These are phyloP conservation scores for Mus spicilegus DNA, from an alignment of 2,113 vertebrate species.

Conservation along the genomic window DNA sequence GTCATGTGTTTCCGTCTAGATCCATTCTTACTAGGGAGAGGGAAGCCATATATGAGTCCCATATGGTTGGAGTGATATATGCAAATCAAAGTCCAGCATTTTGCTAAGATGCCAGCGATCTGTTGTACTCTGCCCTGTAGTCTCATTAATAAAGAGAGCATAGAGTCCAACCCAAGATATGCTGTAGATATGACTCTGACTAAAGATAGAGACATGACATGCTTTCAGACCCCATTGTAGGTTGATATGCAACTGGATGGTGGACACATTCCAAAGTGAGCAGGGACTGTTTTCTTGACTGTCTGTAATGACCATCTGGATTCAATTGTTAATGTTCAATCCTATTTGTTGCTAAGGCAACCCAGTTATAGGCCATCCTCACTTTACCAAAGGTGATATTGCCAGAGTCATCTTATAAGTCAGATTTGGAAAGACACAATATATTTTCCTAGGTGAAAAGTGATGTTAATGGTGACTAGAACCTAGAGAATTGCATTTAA, in stretches of 20 bases:
- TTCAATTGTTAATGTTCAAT: conserved; percentile 75
- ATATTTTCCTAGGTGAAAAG: conserved; percentile 67
- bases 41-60: background rate
- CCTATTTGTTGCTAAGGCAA: conserved; percentile 81
- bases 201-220: background rate
- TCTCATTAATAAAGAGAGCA: conserved; percentile 29
- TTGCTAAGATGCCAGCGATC: conserved; percentile 13
- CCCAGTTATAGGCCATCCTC: conserved; percentile 68
- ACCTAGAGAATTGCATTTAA: conserved; percentile 60
- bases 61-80: background rate
- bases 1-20: background rate
- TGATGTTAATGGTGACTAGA: conserved; percentile 52
- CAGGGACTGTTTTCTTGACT: conserved; percentile 59
- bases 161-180: background rate
- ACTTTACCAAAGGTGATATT: conserved; percentile 76
- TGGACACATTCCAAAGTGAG: conserved; percentile 36
- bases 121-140: background rate
- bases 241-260: background rate
- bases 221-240: conserved; percentile 13
- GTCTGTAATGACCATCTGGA: conserved; percentile 76
- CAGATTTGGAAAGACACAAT: conserved; percentile 65
- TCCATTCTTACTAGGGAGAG: background rate
- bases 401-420: conserved; percentile 73
- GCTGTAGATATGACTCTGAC: background rate
- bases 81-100: conserved; percentile 17